phyloP scores from a whole-genome alignment of 2,888 invertebrate species.

The Lysandra coridon region DNA sequence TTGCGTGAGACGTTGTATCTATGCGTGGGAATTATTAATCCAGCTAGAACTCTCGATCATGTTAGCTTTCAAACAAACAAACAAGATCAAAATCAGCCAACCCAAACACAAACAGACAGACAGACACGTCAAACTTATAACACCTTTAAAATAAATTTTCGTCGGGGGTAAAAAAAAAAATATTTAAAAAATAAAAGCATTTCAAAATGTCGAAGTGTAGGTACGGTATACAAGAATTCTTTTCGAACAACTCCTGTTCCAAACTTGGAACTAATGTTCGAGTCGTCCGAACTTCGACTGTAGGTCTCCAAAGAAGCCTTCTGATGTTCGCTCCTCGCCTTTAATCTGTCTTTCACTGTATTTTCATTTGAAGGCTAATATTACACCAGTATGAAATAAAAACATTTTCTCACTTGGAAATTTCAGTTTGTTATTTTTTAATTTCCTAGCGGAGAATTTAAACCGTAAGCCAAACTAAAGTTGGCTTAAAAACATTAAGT shows the following conservation, averaged over 20 bases:
- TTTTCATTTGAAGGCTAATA: background rate
- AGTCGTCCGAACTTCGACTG: background rate
- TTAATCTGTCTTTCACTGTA: background rate
- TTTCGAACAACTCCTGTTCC: background rate
- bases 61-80: too few relatives aligned
- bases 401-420: background rate
- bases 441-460: background rate
- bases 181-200: background rate
- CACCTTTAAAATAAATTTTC: background rate
- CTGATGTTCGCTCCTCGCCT: background rate
- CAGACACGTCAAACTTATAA: background rate
- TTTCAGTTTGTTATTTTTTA: conserved; percentile 3
- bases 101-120: too few relatives aligned
- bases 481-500: background rate
- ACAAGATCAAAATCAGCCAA: background rate
- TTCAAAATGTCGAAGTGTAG: background rate
- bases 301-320: background rate
- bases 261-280: background rate
- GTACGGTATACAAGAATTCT: conserved; percentile 5
- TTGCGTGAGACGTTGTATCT: too few relatives aligned
- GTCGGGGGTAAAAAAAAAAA: background rate
- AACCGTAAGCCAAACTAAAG: background rate
- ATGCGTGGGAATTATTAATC: too few relatives aligned
- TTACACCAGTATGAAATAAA: background rate
- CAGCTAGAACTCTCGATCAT: too few relatives aligned